Conservation (phyloP, 2,113 vertebrate genomes). For the Scartelaos histophorus region DNA sequence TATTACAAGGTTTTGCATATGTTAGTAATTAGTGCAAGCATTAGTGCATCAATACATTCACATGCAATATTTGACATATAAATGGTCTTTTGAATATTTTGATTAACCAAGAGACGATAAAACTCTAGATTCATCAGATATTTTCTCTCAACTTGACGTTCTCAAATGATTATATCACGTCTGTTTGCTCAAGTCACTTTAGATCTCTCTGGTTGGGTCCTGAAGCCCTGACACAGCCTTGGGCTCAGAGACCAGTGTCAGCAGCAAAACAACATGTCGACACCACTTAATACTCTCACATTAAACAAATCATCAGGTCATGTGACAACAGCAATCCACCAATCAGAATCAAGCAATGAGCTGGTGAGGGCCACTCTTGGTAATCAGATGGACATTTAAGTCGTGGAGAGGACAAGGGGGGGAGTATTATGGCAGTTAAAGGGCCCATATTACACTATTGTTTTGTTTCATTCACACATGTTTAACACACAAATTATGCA, state of each 20-base stretch:
- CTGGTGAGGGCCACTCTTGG: conserved; percentile 2
- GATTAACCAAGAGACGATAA: background rate
- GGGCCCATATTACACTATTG: no score
- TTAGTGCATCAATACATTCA: no score
- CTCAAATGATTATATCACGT: conserved; percentile 1
- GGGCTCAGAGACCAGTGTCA: conserved; percentile 52
- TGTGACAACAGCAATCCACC: conserved; percentile 27
- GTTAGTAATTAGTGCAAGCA: conserved; percentile 1
- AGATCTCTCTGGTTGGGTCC: background rate
- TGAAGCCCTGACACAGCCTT: conserved; percentile 30
- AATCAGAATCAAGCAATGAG: conserved; percentile 31
- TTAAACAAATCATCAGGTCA: conserved; percentile 30
- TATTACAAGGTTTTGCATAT: background rate
- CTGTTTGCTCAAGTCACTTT: conserved; percentile 2
- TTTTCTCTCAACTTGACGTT: background rate
- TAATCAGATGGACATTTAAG: conserved; percentile 8
- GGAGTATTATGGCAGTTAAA: conserved; percentile 23
- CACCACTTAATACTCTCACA: conserved; percentile 57
- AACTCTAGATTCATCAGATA: background rate
- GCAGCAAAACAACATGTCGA: conserved; percentile 65
- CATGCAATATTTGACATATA: background rate
- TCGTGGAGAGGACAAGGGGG: conserved; percentile 18
- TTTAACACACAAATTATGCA: no score
- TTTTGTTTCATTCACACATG: no score
- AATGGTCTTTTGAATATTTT: background rate